Evolutionary conservation across 2,113 vertebrate species (phyloP), one percentile per base, ranked within the genome.

Genomic region (Tauraco erythrolophus): DNA sequence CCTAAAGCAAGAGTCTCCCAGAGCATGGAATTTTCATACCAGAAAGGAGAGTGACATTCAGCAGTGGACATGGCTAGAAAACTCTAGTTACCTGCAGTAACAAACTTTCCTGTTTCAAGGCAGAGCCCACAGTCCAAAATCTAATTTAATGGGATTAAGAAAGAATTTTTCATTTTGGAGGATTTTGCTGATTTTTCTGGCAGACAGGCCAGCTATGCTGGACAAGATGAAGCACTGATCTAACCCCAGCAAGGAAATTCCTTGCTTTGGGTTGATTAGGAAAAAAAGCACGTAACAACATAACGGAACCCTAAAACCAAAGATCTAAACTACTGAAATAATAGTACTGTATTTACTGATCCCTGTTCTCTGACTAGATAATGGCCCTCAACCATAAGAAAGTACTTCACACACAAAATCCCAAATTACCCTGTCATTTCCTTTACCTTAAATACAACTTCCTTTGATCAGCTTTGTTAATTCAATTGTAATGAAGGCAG

Each of bases 1-100:
- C 91, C 95, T 93, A 94, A 65, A 96, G 91, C 91, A 95, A 97
- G 58, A 82, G 25, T 56, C 48, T 78, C 77, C 77, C 77, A 87
- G 56, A 77, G 14, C 77, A 85, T 1, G 9, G 84, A 69, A 84
- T 94, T 95, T 64, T 91, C 87, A 45, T 79, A 92, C n/a, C 66
- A 91, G 80, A 91, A 70, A 90, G 39, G 54, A 92, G n/a, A 84
- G 35, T 61, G 69, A 41, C 74, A 81, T 88, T 88, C 1, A 1
- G 84, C 66, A 85, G 53, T 46, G 54, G 39, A 69, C 57, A 50
- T 6, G 43, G 48, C 65, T 82, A 89, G 53, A 93, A 91, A 94
- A 64, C 48, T 89, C 45, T 30, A 64, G 33, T 18, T 87, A 72
- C 53, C 37, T 76, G 37, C 45, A 62, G 50, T 13, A 82, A 82